These are phyloP conservation scores for Trichonephila inaurata DNA, from an alignment of 1,140 invertebrate species.

Conservation along the genomic window DNA sequence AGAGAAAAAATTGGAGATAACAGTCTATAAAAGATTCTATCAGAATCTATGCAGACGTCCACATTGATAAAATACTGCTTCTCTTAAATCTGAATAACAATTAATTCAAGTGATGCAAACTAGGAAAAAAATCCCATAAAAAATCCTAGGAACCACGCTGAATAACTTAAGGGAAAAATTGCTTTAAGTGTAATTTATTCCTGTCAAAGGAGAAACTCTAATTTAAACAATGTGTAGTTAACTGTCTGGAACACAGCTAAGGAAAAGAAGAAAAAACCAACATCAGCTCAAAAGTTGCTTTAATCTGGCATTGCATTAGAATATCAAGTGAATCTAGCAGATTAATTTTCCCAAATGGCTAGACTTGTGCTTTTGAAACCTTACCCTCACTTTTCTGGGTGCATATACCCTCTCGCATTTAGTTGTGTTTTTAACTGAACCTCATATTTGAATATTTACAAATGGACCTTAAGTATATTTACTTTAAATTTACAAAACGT, in stretches of 20 bases:
- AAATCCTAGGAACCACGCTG: background rate
- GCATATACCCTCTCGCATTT: background rate
- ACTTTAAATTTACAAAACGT: conserved; percentile 3
- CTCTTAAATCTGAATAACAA: conserved; percentile 21
- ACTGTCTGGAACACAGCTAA: background rate
- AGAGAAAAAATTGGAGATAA: too few species aligned
- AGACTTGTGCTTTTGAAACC: background rate
- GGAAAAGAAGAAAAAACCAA: background rate
- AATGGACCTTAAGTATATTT: background rate
- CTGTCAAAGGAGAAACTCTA: background rate
- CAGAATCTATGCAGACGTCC: background rate
- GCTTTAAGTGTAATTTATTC: conserved; percentile 45
- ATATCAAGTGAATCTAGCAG: conserved; percentile 6
- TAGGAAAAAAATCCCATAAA: background rate
- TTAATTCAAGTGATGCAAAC: conserved; percentile 3
- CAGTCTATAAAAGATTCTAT: background rate
- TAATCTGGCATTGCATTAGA: conserved; percentile 39
- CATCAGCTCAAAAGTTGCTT: conserved; percentile 43
- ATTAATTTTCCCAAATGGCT: background rate
- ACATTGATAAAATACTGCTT: background rate
- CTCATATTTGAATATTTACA: background rate
- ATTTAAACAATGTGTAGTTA: conserved; percentile 54
- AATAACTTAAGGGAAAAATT: conserved; percentile 42
- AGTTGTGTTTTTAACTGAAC: background rate
- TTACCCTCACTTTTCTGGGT: background rate